Conservation (phyloP, 2,797 vertebrate species). For the Neostethus bicornis region DNA sequence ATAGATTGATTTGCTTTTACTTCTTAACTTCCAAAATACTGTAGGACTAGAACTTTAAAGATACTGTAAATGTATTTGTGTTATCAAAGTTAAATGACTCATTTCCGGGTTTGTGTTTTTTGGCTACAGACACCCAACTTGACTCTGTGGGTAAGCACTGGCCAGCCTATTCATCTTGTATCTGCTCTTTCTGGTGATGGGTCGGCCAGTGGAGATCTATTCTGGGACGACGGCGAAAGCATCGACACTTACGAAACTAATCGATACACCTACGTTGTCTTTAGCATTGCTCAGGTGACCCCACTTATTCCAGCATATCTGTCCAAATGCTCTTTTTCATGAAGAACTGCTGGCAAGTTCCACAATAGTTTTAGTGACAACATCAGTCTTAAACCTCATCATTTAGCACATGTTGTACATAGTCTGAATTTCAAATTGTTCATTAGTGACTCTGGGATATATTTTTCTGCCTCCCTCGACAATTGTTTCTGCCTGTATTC, state of each 20-base stretch:
- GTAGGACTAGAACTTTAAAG: no score
- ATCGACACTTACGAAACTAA: slow-evolving; percentile 81
- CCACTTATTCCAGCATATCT: not conserved
- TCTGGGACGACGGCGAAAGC: slow-evolving; percentile 88
- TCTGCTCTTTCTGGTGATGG: slow-evolving; percentile 75
- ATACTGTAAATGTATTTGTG: not conserved
- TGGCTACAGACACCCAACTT: slow-evolving; percentile 76
- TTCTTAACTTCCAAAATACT: not conserved
- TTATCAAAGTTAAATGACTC: not conserved
- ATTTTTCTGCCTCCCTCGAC: no score
- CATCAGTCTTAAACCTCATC: no score
- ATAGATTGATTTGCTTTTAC: not conserved
- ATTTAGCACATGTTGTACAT: no score
- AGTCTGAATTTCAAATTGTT: no score
- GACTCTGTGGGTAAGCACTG: slow-evolving; percentile 76
- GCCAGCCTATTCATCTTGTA: slow-evolving; percentile 82
- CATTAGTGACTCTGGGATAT: no score
- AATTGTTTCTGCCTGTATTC: no score
- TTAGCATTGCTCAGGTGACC: slow-evolving; percentile 80
- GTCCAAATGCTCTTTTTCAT: not conserved
- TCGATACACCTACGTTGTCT: slow-evolving; percentile 82
- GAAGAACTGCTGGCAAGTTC: no score
- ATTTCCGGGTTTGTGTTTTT: not conserved
- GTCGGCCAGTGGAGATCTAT: slow-evolving; percentile 84
- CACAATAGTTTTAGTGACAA: no score